Percentiles rank a stretch among this genome's conserved stretches.
Conservation (phyloP, 2,888 invertebrate species). For the Drosophila pseudotakahashii region DNA sequence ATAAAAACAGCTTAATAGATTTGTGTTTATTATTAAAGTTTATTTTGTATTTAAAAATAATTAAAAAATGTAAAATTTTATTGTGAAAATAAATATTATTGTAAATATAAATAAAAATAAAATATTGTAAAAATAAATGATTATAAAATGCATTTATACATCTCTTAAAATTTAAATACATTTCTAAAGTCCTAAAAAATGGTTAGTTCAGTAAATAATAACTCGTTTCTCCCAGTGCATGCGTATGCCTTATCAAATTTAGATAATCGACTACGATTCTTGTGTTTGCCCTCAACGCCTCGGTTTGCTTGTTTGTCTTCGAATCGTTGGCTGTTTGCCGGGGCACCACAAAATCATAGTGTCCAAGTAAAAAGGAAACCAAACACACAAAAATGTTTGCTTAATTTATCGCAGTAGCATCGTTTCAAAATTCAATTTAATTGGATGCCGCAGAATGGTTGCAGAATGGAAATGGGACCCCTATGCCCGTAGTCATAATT, state of each 20-base stretch:
- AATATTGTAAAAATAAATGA: too few relatives aligned
- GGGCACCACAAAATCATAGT: conserved; percentile 23
- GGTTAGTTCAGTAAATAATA: too few relatives aligned
- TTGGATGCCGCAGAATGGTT: conserved; percentile 73
- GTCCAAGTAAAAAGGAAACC: conserved; percentile 22
- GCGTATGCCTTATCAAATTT: conserved; percentile 63
- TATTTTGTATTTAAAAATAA: too few relatives aligned
- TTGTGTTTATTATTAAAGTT: too few relatives aligned
- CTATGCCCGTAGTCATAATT: conserved; percentile 71
- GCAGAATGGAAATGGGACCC: conserved; percentile 48
- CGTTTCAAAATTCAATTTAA: conserved; percentile 77
- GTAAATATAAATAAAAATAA: too few relatives aligned
- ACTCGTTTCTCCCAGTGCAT: conserved; percentile 6
- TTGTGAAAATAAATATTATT: too few relatives aligned
- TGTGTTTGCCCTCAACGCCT: conserved; percentile 61
- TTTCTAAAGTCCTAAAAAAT: too few relatives aligned
- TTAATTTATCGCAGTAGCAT: conserved; percentile 81
- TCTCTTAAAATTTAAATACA: too few relatives aligned
- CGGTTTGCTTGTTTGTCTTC: conserved; percentile 53
- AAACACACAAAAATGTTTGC: conserved; percentile 69
- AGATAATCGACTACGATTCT: conserved; percentile 69
- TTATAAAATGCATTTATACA: too few relatives aligned
- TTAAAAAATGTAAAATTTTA: too few relatives aligned
- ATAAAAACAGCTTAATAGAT: too few relatives aligned
- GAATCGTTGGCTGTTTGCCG: conserved; percentile 46